A percentile compares a stretch with the other conserved stretches of the same genome.
Conservation (phyloP, 2,888 invertebrate species). For the Nemoura dubitans region DNA sequence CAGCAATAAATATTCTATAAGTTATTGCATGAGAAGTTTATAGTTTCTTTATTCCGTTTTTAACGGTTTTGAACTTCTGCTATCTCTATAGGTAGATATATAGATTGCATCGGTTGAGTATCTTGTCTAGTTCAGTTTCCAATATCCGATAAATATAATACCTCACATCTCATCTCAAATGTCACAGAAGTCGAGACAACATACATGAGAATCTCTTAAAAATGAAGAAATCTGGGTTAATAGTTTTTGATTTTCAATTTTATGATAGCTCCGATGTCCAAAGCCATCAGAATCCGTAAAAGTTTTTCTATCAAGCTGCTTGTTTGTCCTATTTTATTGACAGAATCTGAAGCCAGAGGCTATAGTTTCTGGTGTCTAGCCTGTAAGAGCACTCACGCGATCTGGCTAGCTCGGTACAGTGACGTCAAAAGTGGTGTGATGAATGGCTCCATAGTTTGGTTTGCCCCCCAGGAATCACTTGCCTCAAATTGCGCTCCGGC, state of each 20-base stretch:
- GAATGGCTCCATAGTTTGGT: constrained; percentile 3
- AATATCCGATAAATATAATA: neutral
- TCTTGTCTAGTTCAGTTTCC: too few species aligned
- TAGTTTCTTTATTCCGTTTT: too few species aligned
- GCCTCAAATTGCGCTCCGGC: constrained; percentile 25
- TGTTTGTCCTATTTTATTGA: neutral
- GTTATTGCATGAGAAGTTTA: too few species aligned
- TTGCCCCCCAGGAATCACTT: constrained; percentile 29
- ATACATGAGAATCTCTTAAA: neutral
- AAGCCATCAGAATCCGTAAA: neutral
- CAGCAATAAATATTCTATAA: too few species aligned
- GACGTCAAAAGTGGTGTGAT: constrained; percentile 33
- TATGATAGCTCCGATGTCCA: constrained; percentile 8
- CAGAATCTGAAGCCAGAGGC: neutral
- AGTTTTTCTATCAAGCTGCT: neutral
- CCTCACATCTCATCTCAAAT: neutral
- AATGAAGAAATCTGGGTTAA: constrained; percentile 15
- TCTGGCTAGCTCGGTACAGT: constrained; percentile 21
- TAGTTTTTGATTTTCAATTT: constrained; percentile 8
- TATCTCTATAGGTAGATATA: too few species aligned
- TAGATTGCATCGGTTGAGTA: too few species aligned
- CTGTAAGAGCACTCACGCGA: constrained; percentile 21
- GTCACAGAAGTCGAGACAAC: neutral
- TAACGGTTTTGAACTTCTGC: too few species aligned
- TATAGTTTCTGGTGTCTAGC: constrained; percentile 7